Percentiles rank a stretch among this genome's conserved stretches.
phyloP scores from a whole-genome alignment of 2,113 vertebrate genomes.

The Ginglymostoma cirratum region DNA sequence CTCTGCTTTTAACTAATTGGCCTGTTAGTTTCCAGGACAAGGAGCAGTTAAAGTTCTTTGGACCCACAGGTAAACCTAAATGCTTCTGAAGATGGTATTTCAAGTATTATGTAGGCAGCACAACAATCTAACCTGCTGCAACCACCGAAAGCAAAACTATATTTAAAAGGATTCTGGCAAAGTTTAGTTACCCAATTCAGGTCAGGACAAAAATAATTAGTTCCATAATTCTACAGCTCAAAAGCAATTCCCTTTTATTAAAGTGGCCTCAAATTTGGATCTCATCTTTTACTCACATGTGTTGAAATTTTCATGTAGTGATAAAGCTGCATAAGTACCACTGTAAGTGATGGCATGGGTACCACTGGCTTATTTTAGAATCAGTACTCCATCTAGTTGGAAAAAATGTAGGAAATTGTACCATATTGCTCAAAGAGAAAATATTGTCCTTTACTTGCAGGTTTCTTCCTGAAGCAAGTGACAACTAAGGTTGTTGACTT shows the following conservation, averaged over 20 bases:
- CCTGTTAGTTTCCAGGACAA: background rate
- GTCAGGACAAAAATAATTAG: background rate
- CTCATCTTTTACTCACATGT: background rate
- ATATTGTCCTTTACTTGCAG: background rate
- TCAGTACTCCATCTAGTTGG: background rate
- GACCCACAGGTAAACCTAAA: background rate
- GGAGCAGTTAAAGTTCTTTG: background rate
- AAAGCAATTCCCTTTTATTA: background rate
- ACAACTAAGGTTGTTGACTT: background rate
- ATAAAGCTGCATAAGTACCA: no score
- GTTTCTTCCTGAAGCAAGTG: background rate
- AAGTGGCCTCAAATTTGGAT: background rate
- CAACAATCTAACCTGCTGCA: background rate
- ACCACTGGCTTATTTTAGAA: background rate
- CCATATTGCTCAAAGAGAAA: background rate
- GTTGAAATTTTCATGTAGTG: background rate
- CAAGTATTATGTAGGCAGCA: background rate
- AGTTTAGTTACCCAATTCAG: background rate
- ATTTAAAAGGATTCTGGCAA: background rate
- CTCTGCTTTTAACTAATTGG: background rate
- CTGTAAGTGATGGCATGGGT: background rate
- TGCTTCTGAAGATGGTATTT: background rate
- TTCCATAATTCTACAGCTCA: background rate
- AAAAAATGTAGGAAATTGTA: background rate
- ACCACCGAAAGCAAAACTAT: background rate